phyloP scores from a whole-genome alignment of 2,888 invertebrate genomes.

The Dryobotodes eremita region DNA sequence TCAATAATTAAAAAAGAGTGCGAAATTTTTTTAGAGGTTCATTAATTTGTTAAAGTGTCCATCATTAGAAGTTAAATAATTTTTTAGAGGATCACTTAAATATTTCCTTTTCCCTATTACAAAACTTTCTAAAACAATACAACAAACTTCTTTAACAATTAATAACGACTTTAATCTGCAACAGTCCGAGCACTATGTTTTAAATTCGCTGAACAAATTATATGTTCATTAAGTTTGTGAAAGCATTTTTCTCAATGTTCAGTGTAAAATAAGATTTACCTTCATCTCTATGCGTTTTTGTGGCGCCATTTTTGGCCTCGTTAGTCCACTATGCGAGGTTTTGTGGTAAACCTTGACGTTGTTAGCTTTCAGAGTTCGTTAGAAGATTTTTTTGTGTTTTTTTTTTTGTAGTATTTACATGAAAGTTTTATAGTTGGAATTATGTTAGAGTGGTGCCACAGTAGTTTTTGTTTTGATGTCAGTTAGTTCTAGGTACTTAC shows the following conservation, averaged over 20 bases:
- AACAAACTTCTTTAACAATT: constrained; percentile 23
- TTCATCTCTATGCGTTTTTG: constrained; percentile 63
- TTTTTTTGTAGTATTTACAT: constrained; percentile 14
- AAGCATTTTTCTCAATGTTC: constrained; percentile 72
- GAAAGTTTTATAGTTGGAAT: constrained; percentile 23
- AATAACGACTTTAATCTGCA: constrained; percentile 30
- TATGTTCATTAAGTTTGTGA: constrained; percentile 63
- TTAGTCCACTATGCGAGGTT: constrained; percentile 36
- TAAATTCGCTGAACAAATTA: constrained; percentile 69
- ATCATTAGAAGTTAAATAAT: not conserved
- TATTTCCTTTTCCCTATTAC: not conserved
- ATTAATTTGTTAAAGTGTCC: not conserved
- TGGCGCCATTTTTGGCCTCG: constrained; percentile 54
- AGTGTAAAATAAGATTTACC: constrained; percentile 71
- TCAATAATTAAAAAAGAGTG: not conserved
- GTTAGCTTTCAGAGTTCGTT: constrained; percentile 42
- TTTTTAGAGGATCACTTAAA: not conserved
- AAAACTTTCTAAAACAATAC: not conserved
- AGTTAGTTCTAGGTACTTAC: not conserved
- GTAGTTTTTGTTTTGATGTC: constrained; percentile 11
- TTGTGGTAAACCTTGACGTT: constrained; percentile 30
- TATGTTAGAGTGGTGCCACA: constrained; percentile 16
- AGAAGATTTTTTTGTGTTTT: constrained; percentile 34
- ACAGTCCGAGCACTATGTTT: constrained; percentile 15
- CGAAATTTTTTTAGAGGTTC: not conserved